phyloP scores from a whole-genome alignment of 2,113 vertebrate genomes.

The Pituophis catenifer region DNA sequence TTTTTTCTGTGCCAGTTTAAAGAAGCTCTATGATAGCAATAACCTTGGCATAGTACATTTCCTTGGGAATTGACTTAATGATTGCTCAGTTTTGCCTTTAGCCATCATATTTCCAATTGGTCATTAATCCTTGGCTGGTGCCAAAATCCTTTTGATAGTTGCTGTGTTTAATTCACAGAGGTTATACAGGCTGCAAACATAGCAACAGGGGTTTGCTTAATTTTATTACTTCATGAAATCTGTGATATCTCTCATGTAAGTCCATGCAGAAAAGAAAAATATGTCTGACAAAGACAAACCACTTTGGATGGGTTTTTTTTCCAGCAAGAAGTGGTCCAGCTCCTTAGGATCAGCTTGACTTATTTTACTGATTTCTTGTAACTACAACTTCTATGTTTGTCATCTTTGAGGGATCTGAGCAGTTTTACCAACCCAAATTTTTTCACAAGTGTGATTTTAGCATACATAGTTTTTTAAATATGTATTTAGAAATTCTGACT shows the following conservation, averaged over 20 bases:
- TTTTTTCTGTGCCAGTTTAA: slow-evolving; percentile 19
- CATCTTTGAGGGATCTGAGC: background rate
- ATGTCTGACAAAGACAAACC: background rate
- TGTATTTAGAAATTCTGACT: background rate
- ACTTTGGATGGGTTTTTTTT: background rate
- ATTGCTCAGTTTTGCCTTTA: slow-evolving; percentile 23
- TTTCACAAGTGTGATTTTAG: background rate
- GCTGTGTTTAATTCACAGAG: slow-evolving; percentile 30
- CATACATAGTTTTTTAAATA: no score
- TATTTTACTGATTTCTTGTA: background rate
- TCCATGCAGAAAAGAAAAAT: background rate
- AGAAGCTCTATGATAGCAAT: slow-evolving; percentile 7
- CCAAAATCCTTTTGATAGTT: background rate
- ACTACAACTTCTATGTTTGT: background rate
- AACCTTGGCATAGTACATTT: slow-evolving; percentile 15
- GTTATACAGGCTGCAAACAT: slow-evolving; percentile 21
- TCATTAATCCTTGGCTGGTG: slow-evolving; percentile 21
- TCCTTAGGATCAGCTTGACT: background rate
- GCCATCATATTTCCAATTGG: background rate
- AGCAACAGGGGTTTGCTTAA: slow-evolving; percentile 18
- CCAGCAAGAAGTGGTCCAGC: background rate
- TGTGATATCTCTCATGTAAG: background rate
- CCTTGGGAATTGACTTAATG: background rate
- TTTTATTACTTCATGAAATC: slow-evolving; percentile 13
- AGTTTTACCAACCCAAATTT: background rate